Conservation (phyloP, 2,797 vertebrate genomes). For the Harpagifer antarcticus region DNA sequence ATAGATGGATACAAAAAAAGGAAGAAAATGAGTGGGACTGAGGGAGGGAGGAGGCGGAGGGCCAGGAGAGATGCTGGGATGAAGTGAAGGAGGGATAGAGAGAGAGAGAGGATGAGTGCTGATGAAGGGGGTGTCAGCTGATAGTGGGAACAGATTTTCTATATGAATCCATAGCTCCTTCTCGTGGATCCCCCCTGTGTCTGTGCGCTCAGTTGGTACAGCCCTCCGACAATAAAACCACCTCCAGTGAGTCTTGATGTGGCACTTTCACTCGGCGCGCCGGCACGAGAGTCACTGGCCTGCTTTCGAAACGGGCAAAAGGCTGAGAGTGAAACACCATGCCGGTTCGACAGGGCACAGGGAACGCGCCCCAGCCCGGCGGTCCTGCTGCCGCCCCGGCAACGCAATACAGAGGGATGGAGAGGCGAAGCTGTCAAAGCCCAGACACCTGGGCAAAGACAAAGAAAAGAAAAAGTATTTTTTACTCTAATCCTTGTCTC, state of each 20-base stretch:
- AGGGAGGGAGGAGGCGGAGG: conserved; percentile 69
- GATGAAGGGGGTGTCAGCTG: conserved; percentile 70
- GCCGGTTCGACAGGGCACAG: conserved; percentile 69
- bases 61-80: conserved; percentile 67
- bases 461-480: conserved; percentile 54
- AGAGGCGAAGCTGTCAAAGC: conserved; percentile 49
- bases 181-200: conserved; percentile 83
- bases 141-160: conserved; percentile 73
- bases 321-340: conserved; percentile 67
- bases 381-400: conserved; percentile 53
- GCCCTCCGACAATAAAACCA: conserved; percentile 97
- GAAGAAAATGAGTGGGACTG: conserved; percentile 81
- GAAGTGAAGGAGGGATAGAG: conserved; percentile 69
- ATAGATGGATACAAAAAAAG: conserved; percentile 81
- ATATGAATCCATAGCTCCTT: conserved; percentile 84
- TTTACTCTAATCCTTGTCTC: conserved; percentile 46
- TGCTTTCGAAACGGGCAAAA: conserved; percentile 39
- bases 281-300: conserved; percentile 50
- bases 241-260: conserved; percentile 94
- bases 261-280: conserved; percentile 85
- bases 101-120: conserved; percentile 58
- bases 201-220: conserved; percentile 90
- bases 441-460: conserved; percentile 59
- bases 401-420: conserved; percentile 38
- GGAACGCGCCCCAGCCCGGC: conserved; percentile 81